Evolutionary conservation across 2,888 invertebrate species (phyloP).

Genomic region (Andrena fulva): DNA sequence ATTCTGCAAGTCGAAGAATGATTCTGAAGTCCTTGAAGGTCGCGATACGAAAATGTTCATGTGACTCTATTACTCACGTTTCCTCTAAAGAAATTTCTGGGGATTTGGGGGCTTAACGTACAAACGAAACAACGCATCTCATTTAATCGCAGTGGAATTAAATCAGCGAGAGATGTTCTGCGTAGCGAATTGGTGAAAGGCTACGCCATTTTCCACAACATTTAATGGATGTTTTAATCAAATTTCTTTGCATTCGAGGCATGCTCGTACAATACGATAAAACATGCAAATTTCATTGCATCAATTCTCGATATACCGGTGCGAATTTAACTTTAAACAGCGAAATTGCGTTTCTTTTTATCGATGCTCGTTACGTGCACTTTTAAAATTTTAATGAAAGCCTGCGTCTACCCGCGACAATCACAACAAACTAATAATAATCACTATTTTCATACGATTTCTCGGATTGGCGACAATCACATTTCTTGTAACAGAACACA

Average conservation of each 20-base stretch:
- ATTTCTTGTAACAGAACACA: too few relatives aligned
- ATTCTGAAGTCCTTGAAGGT: not conserved
- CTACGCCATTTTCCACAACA: not conserved
- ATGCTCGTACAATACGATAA: constrained; percentile 4
- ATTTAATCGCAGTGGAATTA: constrained; percentile 17
- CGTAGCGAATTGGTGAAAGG: constrained; percentile 20
- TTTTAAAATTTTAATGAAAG: not conserved
- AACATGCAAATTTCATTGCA: not conserved
- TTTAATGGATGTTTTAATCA: constrained; percentile 32
- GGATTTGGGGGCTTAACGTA: constrained; percentile 16
- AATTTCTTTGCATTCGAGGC: not conserved
- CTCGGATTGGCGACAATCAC: too few relatives aligned
- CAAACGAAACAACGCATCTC: constrained; percentile 13
- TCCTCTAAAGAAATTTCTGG: constrained; percentile 6
- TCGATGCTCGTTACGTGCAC: not conserved
- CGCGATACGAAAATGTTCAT: not conserved
- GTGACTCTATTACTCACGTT: not conserved
- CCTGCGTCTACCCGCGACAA: not conserved
- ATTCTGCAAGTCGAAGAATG: not conserved
- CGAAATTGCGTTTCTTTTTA: constrained; percentile 16
- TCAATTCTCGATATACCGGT: constrained; percentile 9
- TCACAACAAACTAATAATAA: not conserved
- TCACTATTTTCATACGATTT: too few relatives aligned
- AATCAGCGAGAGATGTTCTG: not conserved
- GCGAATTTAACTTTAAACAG: constrained; percentile 22